Percentiles rank a stretch among this genome's conserved stretches.
Evolutionary conservation across 37 sponge, comb jelly and placozoan species (phyloP).

Genomic region (Amphimedon queenslandica): DNA sequence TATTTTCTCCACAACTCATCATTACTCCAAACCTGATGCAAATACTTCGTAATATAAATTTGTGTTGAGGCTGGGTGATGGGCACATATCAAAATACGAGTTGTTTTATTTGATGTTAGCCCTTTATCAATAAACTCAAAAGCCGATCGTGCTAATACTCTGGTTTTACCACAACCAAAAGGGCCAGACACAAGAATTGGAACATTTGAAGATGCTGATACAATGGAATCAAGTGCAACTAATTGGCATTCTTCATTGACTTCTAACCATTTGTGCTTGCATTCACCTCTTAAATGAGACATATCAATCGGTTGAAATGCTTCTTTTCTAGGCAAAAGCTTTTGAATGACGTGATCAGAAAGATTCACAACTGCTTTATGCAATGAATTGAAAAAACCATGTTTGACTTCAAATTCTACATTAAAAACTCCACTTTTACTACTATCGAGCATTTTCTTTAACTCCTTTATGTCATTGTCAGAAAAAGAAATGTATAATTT

Average conservation of each 20-base stretch:
- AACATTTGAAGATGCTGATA: background rate
- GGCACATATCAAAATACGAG: background rate
- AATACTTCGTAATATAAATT: background rate
- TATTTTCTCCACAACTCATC: background rate
- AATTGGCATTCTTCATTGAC: background rate
- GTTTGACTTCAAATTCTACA: slow-evolving; percentile 32
- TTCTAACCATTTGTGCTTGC: background rate
- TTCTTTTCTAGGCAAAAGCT: background rate
- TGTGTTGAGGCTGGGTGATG: background rate
- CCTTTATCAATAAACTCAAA: background rate
- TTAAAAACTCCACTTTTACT: background rate
- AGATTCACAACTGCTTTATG: background rate
- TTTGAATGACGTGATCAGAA: background rate
- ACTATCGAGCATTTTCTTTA: background rate
- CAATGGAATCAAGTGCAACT: background rate
- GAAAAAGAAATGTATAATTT: slow-evolving; percentile 28
- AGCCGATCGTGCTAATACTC: background rate
- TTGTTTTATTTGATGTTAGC: background rate
- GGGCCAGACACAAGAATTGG: background rate
- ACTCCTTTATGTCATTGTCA: background rate
- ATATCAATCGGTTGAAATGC: background rate
- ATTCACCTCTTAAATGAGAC: background rate
- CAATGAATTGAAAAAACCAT: slow-evolving; percentile 27
- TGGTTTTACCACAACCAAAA: background rate
- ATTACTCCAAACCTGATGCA: background rate